Base-by-base conservation (phyloP, 2,113 vertebrate genomes). In the Triplophysa tibetana region DNA sequence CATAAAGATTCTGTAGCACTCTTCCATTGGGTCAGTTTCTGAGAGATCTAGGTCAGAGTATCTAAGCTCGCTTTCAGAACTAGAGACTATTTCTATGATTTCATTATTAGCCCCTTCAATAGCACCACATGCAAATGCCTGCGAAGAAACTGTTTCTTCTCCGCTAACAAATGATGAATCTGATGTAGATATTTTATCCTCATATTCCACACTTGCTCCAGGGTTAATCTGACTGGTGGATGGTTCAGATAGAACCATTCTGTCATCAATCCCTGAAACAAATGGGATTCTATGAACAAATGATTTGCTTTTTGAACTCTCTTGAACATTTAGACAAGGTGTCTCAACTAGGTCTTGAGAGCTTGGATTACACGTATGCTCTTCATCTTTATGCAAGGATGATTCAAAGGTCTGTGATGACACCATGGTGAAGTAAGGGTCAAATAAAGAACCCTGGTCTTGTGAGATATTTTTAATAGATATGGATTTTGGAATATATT, bases 1-100 rank as follows among this genome's bases (percentile, higher is more conserved):
- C 91, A 92, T 90, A 81, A 95, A 95, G 87, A 94, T 94, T 73
- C 75, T 84, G 85, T 89, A 90, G 81, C 93, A 93, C 75, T 96
- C 93, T 70, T 95, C 92, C 86, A 91, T 85, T 2, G 92, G 86
- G 79, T 93, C 91, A 9, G 89, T 90, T 52, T 93, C 93, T 0
- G 92, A 94, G 29, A 93, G 26, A 3, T 92, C 93, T 33, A 91
- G 4, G 4, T 89, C 91, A 1, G 89, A 91, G 72, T 88, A 89
- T 77, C 84, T 85, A 5, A 84, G 72, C 69, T 90, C 88, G 24
- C 88, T 90, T 0, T 90, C 91, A 8, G 90, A 88, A 75, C 85
- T 90, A 19, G 90, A 87, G 10, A 66, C 38, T 45, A 89, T 77
- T 4, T 82, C 10, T 50, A 86, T 70, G 4, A 83, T 19, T 0